Evolutionary conservation across 2,888 invertebrate species (phyloP).

Genomic region (Idaea straminata): DNA sequence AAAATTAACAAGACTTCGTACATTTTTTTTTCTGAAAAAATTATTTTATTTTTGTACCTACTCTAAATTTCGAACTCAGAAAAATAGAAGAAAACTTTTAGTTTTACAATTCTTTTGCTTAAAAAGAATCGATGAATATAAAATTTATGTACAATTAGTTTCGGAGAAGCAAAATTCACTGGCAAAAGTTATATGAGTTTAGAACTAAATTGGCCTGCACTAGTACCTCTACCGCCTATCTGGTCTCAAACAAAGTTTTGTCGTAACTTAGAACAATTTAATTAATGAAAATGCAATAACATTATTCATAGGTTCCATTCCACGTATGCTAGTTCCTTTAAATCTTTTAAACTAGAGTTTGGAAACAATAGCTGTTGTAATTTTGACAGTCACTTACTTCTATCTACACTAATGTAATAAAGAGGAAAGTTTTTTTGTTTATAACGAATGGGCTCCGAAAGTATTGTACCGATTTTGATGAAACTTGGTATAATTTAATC

Average conservation of each 20-base stretch:
- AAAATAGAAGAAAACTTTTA: background rate
- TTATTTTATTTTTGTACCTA: too few species aligned
- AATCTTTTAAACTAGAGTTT: background rate
- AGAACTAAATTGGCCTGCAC: background rate
- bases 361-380: too few species aligned
- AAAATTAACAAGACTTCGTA: too few species aligned
- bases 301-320: slow-evolving; percentile 7
- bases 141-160: background rate
- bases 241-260: background rate
- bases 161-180: background rate
- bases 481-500: too few species aligned
- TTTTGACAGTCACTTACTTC: too few species aligned
- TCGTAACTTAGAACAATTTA: slow-evolving; percentile 11
- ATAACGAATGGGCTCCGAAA: too few species aligned
- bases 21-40: too few species aligned
- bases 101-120: background rate
- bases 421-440: too few species aligned
- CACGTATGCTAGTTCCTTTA: slow-evolving; percentile 1
- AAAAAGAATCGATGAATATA: too few species aligned
- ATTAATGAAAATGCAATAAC: slow-evolving; percentile 14
- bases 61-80: too few species aligned
- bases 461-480: too few species aligned
- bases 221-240: background rate
- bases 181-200: background rate
- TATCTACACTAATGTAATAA: too few species aligned